Conservation (phyloP, 2,113 vertebrate species). For the Pangasianodon gigas region DNA sequence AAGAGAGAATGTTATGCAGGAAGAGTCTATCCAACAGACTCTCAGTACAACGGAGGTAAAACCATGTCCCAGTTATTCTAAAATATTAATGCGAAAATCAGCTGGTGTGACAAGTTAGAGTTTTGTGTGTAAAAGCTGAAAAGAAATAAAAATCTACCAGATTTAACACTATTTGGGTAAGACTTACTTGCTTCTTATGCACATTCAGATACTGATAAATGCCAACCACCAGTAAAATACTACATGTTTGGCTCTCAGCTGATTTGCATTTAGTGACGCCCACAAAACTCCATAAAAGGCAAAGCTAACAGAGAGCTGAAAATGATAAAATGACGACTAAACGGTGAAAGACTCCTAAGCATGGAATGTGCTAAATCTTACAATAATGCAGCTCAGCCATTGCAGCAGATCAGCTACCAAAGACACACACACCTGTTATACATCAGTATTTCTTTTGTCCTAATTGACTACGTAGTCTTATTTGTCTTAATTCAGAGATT, state of each 20-base stretch:
- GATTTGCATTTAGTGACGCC: neutral
- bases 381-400: neutral
- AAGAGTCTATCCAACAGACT: constrained; percentile 25
- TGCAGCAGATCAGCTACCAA: neutral
- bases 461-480: neutral
- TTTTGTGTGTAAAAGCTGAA: neutral
- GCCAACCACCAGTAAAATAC: neutral
- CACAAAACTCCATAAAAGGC: neutral
- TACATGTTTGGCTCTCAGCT: neutral
- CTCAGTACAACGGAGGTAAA: neutral
- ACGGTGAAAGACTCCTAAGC: neutral
- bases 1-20: constrained; percentile 12
- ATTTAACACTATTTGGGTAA: neutral
- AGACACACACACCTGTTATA: neutral
- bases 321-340: neutral
- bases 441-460: no score
- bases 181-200: neutral
- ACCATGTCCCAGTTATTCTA: constrained; percentile 42
- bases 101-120: neutral
- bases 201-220: neutral
- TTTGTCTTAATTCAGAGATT: neutral
- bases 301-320: neutral
- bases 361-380: neutral
- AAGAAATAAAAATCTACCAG: neutral
- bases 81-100: constrained; percentile 29